phyloP scores from a whole-genome alignment of 1,140 invertebrate species.

The Zaprionus tsacasi region DNA sequence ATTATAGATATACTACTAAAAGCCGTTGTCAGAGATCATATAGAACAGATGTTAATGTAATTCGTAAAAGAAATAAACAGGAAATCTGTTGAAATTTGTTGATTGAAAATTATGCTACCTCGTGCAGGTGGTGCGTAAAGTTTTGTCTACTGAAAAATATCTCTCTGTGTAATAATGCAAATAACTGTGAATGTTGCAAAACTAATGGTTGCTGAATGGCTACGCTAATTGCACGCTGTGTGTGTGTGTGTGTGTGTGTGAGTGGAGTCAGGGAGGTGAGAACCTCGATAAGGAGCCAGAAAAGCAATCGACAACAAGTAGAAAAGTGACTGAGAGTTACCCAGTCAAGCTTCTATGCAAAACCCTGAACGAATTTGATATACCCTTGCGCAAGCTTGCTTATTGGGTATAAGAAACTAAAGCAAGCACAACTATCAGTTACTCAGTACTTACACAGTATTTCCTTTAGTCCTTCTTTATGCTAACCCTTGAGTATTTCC shows the following conservation, averaged over 20 bases:
- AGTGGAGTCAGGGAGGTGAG: slow-evolving; percentile 15
- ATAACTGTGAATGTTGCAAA: slow-evolving; percentile 14
- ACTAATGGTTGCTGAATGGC: slow-evolving; percentile 40
- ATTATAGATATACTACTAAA: neutral
- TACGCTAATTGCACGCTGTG: slow-evolving; percentile 62
- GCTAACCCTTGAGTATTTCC: neutral
- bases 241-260: neutral
- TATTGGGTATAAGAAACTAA: too few species aligned
- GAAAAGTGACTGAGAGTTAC: neutral
- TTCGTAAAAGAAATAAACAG: neutral
- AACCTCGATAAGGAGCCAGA: slow-evolving; percentile 8
- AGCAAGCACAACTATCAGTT: too few species aligned
- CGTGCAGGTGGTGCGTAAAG: slow-evolving; percentile 12
- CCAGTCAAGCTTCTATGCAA: neutral
- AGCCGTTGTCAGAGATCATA: neutral
- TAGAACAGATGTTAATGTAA: neutral
- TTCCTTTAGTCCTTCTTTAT: neutral
- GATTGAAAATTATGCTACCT: slow-evolving; percentile 1
- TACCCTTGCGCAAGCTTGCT: too few species aligned
- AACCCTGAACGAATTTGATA: too few species aligned
- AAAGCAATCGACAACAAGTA: neutral
- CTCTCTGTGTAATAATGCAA: slow-evolving; percentile 3
- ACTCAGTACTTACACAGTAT: too few species aligned
- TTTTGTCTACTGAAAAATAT: neutral
- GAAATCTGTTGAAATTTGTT: slow-evolving; percentile 5